Conservation (phyloP, 2,797 vertebrate genomes). For the Syncerus caffer region DNA sequence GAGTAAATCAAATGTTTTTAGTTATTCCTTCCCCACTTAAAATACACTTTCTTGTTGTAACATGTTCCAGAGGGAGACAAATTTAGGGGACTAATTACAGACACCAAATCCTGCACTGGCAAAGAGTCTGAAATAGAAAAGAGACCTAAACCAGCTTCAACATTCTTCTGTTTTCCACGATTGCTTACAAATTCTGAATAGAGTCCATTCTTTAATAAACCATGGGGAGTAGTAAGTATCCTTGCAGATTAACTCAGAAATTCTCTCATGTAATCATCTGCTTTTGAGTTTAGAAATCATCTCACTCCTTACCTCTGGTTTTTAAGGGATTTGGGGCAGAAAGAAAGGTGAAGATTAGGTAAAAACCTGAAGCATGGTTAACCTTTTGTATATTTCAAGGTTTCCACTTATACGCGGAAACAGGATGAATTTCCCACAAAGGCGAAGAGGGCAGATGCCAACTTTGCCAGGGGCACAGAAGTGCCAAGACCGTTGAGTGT, state of each 20-base stretch:
- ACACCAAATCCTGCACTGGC: not conserved
- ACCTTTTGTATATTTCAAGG: constrained; percentile 39
- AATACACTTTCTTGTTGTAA: not conserved
- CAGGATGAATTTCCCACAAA: constrained; percentile 40
- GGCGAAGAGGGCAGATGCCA: not conserved
- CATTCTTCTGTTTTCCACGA: not conserved
- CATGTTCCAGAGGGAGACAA: not conserved
- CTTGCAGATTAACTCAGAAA: not conserved
- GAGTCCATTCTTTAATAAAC: not conserved
- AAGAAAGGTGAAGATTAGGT: constrained; percentile 34
- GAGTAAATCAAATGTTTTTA: constrained; percentile 19
- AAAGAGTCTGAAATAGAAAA: not conserved
- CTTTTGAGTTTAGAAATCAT: not conserved
- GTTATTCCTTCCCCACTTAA: constrained; percentile 16
- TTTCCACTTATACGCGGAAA: constrained; percentile 54
- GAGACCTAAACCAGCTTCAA: not conserved
- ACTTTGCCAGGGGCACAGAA: constrained; percentile 57
- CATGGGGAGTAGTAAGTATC: not conserved
- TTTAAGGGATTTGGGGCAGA: not conserved
- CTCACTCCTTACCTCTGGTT: not conserved
- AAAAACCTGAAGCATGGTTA: constrained; percentile 35
- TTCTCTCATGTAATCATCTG: not conserved
- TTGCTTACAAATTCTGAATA: not conserved
- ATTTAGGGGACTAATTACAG: not conserved
- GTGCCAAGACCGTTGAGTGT: constrained; percentile 71